phyloP scores from a whole-genome alignment of 2,888 invertebrate genomes.

The Polydrusus pterygomalis region DNA sequence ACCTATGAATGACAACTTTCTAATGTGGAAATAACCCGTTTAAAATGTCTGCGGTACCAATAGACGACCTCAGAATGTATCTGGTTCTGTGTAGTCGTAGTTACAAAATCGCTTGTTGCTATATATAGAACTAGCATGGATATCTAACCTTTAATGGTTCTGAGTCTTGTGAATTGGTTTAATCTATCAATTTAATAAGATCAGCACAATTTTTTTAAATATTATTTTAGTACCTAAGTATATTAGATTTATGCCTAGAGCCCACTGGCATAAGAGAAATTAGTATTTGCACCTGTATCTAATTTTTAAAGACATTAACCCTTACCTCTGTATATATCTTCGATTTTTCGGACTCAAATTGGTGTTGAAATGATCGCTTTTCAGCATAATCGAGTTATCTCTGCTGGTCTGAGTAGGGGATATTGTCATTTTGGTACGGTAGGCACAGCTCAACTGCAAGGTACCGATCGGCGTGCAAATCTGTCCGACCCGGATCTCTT shows the following conservation, averaged over 20 bases:
- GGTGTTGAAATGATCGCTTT: conserved; percentile 90
- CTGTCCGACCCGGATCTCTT: conserved; percentile 88
- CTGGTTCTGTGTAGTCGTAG: not conserved
- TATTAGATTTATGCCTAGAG: no score
- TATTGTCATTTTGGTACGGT: conserved; percentile 93
- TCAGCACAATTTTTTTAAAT: no score
- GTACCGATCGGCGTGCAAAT: conserved; percentile 89
- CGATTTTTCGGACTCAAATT: conserved; percentile 83
- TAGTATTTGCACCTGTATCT: no score
- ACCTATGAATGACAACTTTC: not conserved
- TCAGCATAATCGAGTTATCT: conserved; percentile 86
- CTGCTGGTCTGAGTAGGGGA: conserved; percentile 84
- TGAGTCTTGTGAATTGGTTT: not conserved
- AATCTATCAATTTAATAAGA: not conserved
- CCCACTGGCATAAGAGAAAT: no score
- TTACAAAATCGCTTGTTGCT: conserved; percentile 21
- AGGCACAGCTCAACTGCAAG: conserved; percentile 86
- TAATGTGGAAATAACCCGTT: not conserved
- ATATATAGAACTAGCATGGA: conserved; percentile 20
- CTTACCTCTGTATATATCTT: conserved; percentile 77
- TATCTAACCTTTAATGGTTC: not conserved
- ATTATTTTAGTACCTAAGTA: no score
- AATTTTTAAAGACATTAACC: no score
- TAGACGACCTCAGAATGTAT: conserved; percentile 26
- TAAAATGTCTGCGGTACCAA: conserved; percentile 22